Conservation (phyloP, 23 tunicate species). For the Trididemnum miniatum region DNA sequence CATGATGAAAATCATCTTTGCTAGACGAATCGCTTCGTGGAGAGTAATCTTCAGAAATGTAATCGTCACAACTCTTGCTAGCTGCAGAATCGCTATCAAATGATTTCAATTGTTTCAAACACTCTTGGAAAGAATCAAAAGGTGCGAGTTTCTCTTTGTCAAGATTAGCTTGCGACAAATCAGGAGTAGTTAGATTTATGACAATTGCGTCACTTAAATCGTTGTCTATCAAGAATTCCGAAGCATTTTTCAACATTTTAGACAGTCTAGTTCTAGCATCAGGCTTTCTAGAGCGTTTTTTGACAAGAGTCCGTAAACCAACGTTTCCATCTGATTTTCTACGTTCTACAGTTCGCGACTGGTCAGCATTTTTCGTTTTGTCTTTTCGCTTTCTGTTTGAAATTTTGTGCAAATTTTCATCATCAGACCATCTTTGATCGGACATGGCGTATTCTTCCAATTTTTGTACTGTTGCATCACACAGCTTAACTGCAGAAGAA, state of each 20-base stretch:
- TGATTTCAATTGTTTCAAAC: neutral
- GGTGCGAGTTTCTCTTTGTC: neutral
- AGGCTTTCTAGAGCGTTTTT: neutral
- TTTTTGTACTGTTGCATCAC: neutral
- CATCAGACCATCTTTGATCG: no score
- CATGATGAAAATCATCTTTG: neutral
- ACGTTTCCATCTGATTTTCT: slow-evolving; percentile 21
- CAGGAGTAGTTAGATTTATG: slow-evolving; percentile 45
- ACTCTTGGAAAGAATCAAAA: slow-evolving; percentile 19
- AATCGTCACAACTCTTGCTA: neutral
- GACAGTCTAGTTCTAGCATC: slow-evolving; percentile 15
- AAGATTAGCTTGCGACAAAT: neutral
- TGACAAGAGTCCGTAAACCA: neutral
- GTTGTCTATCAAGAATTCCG: slow-evolving; percentile 41
- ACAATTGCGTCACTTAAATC: slow-evolving; percentile 35
- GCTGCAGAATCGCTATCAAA: neutral
- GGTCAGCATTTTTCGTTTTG: no score
- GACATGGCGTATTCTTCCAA: neutral
- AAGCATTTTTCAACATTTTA: slow-evolving; percentile 54
- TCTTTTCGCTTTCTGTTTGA: no score
- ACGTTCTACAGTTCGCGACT: no score
- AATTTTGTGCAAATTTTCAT: no score
- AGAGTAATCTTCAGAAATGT: neutral
- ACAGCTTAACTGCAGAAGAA: neutral
- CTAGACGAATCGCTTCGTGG: neutral